phyloP scores from a whole-genome alignment of 23 tunicate genomes.

The Diplosoma virens region DNA sequence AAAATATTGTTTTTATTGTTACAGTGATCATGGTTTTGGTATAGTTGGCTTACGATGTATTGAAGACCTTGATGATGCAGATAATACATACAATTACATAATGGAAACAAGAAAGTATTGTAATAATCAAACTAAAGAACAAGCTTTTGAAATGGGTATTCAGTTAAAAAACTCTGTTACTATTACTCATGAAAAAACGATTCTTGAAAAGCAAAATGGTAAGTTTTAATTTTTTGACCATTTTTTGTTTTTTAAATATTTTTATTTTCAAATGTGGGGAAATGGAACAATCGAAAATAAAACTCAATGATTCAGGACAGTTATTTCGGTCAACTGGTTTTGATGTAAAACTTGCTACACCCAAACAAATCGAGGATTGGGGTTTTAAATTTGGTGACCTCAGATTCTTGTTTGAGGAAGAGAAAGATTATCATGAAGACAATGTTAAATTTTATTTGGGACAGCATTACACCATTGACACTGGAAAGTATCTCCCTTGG shows the following conservation, averaged over 20 bases:
- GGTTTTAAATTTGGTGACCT: background rate
- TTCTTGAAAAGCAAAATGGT: background rate
- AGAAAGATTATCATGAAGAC: background rate
- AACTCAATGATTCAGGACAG: no score
- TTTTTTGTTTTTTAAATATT: background rate
- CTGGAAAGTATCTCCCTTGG: slow-evolving; percentile 25
- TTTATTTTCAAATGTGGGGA: background rate
- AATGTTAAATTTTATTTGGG: background rate
- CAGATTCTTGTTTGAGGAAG: background rate
- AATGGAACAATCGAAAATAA: no score
- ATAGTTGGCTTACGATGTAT: slow-evolving; percentile 3
- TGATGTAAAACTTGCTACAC: background rate
- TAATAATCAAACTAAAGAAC: slow-evolving; percentile 1
- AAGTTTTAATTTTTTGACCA: background rate
- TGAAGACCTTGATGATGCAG: background rate
- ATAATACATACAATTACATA: slow-evolving; percentile 11
- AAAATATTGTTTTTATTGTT: background rate
- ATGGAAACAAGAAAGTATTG: slow-evolving; percentile 18
- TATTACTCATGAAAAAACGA: background rate
- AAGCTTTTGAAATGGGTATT: slow-evolving; percentile 30
- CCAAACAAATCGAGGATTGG: background rate
- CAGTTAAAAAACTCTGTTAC: background rate
- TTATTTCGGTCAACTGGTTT: background rate
- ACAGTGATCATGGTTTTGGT: slow-evolving; percentile 61
- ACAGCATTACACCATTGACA: slow-evolving; percentile 23